Conservation (phyloP, 1,140 invertebrate species). For the Papilio aristodemus region DNA sequence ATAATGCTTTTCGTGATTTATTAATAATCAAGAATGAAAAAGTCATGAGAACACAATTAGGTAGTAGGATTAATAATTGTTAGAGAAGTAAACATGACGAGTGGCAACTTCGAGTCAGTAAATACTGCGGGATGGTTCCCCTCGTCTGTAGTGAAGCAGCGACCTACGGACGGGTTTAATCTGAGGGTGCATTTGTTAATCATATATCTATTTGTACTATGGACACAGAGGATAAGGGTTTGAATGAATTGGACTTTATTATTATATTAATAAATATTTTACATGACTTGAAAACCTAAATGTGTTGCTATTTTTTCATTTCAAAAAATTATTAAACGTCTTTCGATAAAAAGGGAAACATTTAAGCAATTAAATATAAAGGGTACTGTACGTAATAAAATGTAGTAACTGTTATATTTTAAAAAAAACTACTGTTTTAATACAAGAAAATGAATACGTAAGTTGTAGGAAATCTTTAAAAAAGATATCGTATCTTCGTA, state of each 20-base stretch:
- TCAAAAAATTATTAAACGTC: too few species aligned
- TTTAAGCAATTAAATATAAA: too few species aligned
- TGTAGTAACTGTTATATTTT: too few species aligned
- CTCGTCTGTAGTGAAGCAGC: conserved; percentile 1
- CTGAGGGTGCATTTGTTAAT: conserved; percentile 10
- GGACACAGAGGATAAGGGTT: background rate
- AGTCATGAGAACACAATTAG: background rate
- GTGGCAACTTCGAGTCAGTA: conserved; percentile 11
- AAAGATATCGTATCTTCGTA: too few species aligned
- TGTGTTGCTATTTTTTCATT: too few species aligned
- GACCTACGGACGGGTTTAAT: background rate
- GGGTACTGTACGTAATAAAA: too few species aligned
- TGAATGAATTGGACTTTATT: background rate
- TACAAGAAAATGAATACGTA: too few species aligned
- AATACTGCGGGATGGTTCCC: conserved; percentile 8
- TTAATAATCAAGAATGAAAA: background rate
- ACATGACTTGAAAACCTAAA: too few species aligned
- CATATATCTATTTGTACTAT: conserved; percentile 10
- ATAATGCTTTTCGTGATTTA: background rate
- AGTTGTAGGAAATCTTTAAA: too few species aligned
- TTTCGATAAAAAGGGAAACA: too few species aligned
- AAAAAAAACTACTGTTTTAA: too few species aligned
- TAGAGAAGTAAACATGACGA: conserved; percentile 1
- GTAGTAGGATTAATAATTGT: conserved; percentile 13
- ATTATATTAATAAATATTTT: background rate